These are phyloP conservation scores for Danio tinwini DNA, from an alignment of 2,797 vertebrate species.

Conservation along the genomic window DNA sequence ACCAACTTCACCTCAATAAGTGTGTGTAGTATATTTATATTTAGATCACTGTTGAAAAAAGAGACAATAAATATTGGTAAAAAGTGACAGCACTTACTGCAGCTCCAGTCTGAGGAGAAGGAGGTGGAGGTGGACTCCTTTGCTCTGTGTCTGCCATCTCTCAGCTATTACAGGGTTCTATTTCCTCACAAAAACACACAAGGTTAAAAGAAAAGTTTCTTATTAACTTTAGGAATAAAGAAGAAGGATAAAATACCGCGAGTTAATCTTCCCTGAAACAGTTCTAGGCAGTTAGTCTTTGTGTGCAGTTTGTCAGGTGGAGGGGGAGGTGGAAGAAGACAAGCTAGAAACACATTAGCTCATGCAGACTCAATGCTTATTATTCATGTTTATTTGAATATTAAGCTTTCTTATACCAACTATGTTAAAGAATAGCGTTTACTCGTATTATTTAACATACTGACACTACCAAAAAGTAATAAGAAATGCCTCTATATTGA, in stretches of 20 bases:
- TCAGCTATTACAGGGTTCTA: constrained; percentile 32
- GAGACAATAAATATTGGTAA: too few relatives aligned
- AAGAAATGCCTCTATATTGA: neutral
- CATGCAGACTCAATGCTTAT: neutral
- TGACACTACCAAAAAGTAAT: neutral
- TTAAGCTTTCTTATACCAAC: neutral
- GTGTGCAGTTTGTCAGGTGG: constrained; percentile 23
- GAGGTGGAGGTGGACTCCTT: constrained; percentile 68
- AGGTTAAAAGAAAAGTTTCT: neutral
- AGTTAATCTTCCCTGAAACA: constrained; percentile 30
- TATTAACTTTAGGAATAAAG: neutral
- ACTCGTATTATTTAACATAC: neutral
- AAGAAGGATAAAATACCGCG: neutral
- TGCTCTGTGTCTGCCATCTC: constrained; percentile 81
- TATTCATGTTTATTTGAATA: neutral
- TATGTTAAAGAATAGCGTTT: neutral
- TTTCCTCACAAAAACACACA: constrained; percentile 47
- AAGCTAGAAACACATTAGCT: neutral
- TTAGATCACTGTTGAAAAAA: too few relatives aligned
- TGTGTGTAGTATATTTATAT: too few relatives aligned
- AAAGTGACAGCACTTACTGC: constrained; percentile 65
- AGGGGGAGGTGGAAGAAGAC: neutral
- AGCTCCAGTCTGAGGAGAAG: constrained; percentile 71
- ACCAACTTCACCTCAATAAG: too few relatives aligned
- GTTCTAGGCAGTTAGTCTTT: neutral